Base-by-base conservation (phyloP, 1,140 invertebrate species). In the Phenacoccus solenopsis region DNA sequence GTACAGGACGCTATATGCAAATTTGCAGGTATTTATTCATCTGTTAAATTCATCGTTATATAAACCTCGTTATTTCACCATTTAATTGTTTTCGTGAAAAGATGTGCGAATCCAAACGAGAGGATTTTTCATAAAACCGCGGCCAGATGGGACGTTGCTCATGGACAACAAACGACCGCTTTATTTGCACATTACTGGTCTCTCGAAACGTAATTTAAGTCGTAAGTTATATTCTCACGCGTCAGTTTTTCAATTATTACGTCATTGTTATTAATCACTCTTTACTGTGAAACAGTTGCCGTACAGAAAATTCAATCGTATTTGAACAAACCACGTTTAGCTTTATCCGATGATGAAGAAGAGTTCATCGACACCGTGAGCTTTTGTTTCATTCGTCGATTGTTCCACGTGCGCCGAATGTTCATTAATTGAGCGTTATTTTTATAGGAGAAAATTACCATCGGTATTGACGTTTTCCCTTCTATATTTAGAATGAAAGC, bases 401-500 rank as follows among this genome's bases (percentile, higher is more conserved):
- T 69, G 61, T 72, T 68, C 72, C 20, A 3, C 9, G 21, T 59
- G 28, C 28, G 22, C 27, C 57, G 49, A 27, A 21, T 71, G 24
- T n/a, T 69, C 24, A 20, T 70, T 70, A 30, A 28, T 69, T 70
- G 9, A 59, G 22, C 67, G 16, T 57, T 57, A 16, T 73, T 71
- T 72, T 69, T 74, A 68, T 67, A 73, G 72, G 89, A 91, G 78
- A 90, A 90, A 79, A 83, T 91, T 72, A 88, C 86, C 73, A 82
- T 91, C 75, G 88, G 89, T 10, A 79, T 90, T 71, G 89, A 91
- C 74, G 86, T 89, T 82, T 86, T 88, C 64, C 87, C 88, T 28
- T 83, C 86, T 74, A 83, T 83, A 72, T 91, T 90, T 79, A 86
- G 90, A 77, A 84, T 90, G 70, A 84, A 87, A 77, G 84, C 84